Evolutionary conservation across 2,888 invertebrate species (phyloP).

Genomic region (Nebria salina): DNA sequence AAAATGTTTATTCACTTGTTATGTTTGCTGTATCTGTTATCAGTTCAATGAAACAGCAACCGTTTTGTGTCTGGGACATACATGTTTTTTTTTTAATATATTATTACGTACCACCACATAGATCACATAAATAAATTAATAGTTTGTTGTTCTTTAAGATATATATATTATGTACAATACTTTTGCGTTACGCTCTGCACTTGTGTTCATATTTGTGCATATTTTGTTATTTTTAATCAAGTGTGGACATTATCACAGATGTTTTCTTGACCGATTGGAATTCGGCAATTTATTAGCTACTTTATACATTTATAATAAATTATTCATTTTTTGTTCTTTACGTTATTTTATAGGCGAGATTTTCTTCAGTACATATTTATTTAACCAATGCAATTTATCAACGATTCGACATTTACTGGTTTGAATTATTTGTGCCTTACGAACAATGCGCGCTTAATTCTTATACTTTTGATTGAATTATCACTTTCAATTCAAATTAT

Average conservation of each 20-base stretch:
- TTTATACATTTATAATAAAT: slow-evolving; percentile 43
- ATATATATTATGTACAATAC: slow-evolving; percentile 6
- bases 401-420: not conserved
- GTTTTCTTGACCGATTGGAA: slow-evolving; percentile 54
- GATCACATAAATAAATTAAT: slow-evolving; percentile 24
- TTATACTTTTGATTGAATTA: not conserved
- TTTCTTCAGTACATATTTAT: slow-evolving; percentile 13
- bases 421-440: not conserved
- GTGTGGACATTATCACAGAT: slow-evolving; percentile 62
- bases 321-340: slow-evolving; percentile 17
- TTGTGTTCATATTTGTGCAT: slow-evolving; percentile 16
- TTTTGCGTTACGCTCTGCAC: slow-evolving; percentile 7
- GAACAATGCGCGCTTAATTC: not conserved
- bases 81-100: slow-evolving; percentile 17
- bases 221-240: slow-evolving; percentile 12
- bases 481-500: not conserved
- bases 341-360: slow-evolving; percentile 32
- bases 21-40: slow-evolving; percentile 12
- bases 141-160: slow-evolving; percentile 13
- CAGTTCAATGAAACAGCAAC: slow-evolving; percentile 19
- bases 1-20: slow-evolving; percentile 23
- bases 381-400: not conserved
- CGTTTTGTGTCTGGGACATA: slow-evolving; percentile 9
- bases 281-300: slow-evolving; percentile 36
- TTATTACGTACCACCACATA: slow-evolving; percentile 35